Evolutionary conservation across 2,888 invertebrate genomes (phyloP).

Genomic region (Dastarcus helophoroides): DNA sequence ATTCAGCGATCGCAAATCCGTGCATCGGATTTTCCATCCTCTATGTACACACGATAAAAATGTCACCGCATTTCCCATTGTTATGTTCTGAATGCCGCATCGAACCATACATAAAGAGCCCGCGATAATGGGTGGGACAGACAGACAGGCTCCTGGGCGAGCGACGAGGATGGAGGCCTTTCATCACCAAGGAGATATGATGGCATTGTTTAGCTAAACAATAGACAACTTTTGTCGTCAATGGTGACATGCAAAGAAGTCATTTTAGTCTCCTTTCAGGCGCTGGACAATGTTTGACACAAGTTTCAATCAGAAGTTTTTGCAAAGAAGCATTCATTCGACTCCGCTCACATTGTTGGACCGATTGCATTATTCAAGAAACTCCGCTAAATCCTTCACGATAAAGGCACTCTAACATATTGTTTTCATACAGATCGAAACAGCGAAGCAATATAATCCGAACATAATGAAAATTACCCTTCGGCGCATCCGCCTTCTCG

Average conservation of each 20-base stretch:
- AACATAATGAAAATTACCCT: too few relatives aligned
- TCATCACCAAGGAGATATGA: slow-evolving; percentile 35
- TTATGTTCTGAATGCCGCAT: slow-evolving; percentile 32
- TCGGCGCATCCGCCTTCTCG: too few relatives aligned
- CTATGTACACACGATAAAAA: slow-evolving; percentile 33
- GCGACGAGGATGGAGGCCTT: slow-evolving; percentile 19
- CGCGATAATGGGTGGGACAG: slow-evolving; percentile 29
- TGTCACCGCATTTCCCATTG: slow-evolving; percentile 33
- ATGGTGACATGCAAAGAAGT: slow-evolving; percentile 36
- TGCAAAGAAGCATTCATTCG: too few relatives aligned
- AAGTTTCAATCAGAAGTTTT: slow-evolving; percentile 31
- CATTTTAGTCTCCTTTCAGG: slow-evolving; percentile 31
- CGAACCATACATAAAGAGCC: slow-evolving; percentile 31
- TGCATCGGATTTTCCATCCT: slow-evolving; percentile 27
- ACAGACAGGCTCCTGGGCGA: slow-evolving; percentile 6
- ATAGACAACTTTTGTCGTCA: slow-evolving; percentile 35
- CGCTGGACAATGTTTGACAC: slow-evolving; percentile 31
- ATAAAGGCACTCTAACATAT: too few relatives aligned
- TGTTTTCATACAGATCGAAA: too few relatives aligned
- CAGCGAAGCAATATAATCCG: too few relatives aligned
- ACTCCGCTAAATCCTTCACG: too few relatives aligned
- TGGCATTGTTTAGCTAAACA: slow-evolving; percentile 36
- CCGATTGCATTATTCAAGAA: too few relatives aligned
- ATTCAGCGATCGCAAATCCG: slow-evolving; percentile 23
- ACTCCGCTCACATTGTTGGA: too few relatives aligned